These are phyloP conservation scores for Epicauta chinensis DNA, from an alignment of 1,140 invertebrate species.

Conservation along the genomic window DNA sequence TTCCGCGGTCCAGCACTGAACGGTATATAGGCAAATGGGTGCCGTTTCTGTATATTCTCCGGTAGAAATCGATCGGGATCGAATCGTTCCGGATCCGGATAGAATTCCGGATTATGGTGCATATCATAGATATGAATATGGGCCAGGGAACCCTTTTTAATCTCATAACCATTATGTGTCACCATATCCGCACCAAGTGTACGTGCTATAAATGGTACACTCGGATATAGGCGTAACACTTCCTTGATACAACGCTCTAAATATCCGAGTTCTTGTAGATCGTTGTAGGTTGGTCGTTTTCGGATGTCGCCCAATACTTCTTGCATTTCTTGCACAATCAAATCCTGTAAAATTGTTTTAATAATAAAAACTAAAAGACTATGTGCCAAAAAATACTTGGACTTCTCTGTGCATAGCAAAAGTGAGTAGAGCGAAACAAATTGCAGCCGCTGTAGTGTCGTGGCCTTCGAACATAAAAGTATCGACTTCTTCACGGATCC, in stretches of 20 bases:
- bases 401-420: constrained; percentile 35
- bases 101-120: constrained; percentile 37
- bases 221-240: constrained; percentile 56
- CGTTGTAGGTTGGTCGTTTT: constrained; percentile 48
- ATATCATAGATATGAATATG: constrained; percentile 17
- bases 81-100: constrained; percentile 57
- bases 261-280: constrained; percentile 57
- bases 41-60: constrained; percentile 45
- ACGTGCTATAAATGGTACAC: constrained; percentile 59
- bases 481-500: constrained; percentile 76
- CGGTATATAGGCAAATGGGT: constrained; percentile 52
- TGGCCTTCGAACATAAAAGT: constrained; percentile 71
- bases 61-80: constrained; percentile 62
- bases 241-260: constrained; percentile 59
- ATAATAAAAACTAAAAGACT: not conserved
- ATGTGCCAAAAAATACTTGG: constrained; percentile 22
- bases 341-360: not conserved
- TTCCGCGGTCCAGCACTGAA: constrained; percentile 59
- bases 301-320: constrained; percentile 48
- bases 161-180: constrained; percentile 26
- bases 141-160: constrained; percentile 13
- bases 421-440: constrained; percentile 39
- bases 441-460: constrained; percentile 40
- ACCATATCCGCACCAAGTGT: constrained; percentile 45
- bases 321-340: constrained; percentile 49